Evolutionary conservation across 2,797 vertebrate species (phyloP), one percentile per base, ranked within the genome.

Genomic region (Telmatherina bonti): DNA sequence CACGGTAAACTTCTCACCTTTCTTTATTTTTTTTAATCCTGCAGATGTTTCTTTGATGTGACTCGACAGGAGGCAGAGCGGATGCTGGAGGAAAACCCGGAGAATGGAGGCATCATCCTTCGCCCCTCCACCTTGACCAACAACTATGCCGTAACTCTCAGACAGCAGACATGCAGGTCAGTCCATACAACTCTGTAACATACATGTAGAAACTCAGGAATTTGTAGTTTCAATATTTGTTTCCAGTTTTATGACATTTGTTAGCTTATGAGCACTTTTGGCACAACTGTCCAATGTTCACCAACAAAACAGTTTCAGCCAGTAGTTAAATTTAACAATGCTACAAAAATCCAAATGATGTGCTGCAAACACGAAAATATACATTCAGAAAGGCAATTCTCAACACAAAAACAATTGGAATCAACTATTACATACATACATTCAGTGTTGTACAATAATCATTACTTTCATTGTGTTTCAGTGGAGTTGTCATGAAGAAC

Each of bases 121-220:
- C 93, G 95, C 5, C 96, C 96, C 0, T 92, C 95, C 16, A 89
- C 91, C 8, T 69, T 93, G 65, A 60, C 79, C 56, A 89, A 89
- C 67, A 94, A 89, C 87, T 96, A 94, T 0, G 93, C 95, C 43
- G 53, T 96, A 78, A 94, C 94, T 22, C 67, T 95, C 47, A 89
- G 91, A 79, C 89, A 88, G 4, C 9, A 7, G 24, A 67, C 5
- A 5, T 0, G 41, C 58, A 91, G 89, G 93, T 94, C 57, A 29
- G 75, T 65, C 30, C 1, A 55, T 10, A 20, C 52, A 41, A 51
- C 26, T 31, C 7, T 4, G 35, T 58, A 15, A 45, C 59, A 58
- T n/a, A 8, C 43, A 45, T 38, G 16, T 0, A 67, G 7, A 59
- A 30, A 15, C 30, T 49, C 26, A 61, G 26, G n/a, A 22, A n/a